Base-by-base conservation (phyloP, 2,113 vertebrate species). In the Lasiurus cinereus region DNA sequence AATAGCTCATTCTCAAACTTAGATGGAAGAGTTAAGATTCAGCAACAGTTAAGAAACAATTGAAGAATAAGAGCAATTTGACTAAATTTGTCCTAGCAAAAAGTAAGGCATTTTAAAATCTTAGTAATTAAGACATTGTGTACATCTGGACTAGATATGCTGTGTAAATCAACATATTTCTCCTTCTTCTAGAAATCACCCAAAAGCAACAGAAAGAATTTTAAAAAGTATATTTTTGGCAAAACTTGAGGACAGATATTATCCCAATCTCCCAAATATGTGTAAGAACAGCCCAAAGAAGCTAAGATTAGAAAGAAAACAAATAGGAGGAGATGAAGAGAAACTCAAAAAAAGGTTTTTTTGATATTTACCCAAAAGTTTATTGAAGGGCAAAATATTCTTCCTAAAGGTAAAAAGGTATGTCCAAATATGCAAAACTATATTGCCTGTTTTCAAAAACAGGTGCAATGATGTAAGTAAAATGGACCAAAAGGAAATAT, bases 141-240 rank as follows among this genome's bases (percentile, higher is more conserved):
- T 88, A 94, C 74, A 96, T 88, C 85, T 96, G 96, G 83, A 96
- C 90, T 72, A 96, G 78, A 94, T 96, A 93, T 39, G 48, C 84
- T 95, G 48, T 50, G 1, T 78, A 95, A 96, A 94, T 82, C 86
- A 93, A 67, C 70, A 66, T 85, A 93, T 94, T 95, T 36, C 82
- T 67, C 64, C 24, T 90, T 94, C 39, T 90, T 67, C 66, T 90
- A 94, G 43, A 95, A 89, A 96, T 84, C 78, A 93, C 82, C 92
- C 82, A 93, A 94, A 95, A 88, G 36, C 62, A 96, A 88, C 73
- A 95, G 84, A 86, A 94, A 92, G 43, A 72, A 50, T 67, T 59
- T 80, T 10, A 83, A 95, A 93, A 90, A 80, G 67, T 31, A 39
- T 66, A 88, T 83, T 95, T 96, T 96, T 96, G 93, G 83, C 73